These are phyloP conservation scores for Seira sanloemensis DNA, from an alignment of 2,888 invertebrate species.

Conservation along the genomic window DNA sequence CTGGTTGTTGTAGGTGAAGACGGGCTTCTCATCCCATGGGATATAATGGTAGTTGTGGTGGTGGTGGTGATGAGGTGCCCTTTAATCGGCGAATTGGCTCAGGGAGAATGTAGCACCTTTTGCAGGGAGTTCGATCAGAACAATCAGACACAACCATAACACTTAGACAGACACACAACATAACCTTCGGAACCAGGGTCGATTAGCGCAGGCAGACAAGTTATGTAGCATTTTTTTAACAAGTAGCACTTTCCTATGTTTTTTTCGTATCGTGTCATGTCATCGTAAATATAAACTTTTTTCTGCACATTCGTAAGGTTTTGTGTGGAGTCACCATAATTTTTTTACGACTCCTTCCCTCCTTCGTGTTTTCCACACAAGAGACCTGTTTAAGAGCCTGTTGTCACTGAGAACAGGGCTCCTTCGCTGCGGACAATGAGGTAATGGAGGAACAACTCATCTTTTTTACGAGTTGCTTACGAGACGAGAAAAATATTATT, in stretches of 20 bases:
- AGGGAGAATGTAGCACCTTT: no score
- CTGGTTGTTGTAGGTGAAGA: no score
- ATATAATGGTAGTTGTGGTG: no score
- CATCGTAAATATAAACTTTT: neutral
- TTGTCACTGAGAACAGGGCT: slow-evolving; percentile 7
- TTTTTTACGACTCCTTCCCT: neutral
- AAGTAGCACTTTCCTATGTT: neutral
- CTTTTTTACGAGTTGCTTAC: slow-evolving; percentile 8
- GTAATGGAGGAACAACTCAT: neutral
- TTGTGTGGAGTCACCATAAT: neutral
- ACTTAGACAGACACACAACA: neutral
- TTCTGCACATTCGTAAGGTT: neutral
- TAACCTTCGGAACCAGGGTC: slow-evolving; percentile 7
- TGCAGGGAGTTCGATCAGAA: no score
- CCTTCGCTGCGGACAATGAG: neutral
- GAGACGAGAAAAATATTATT: neutral
- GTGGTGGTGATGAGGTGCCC: no score
- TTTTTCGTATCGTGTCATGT: slow-evolving; percentile 14
- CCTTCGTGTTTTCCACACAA: neutral
- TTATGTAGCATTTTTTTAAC: neutral
- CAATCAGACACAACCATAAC: no score
- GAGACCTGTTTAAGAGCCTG: slow-evolving; percentile 3
- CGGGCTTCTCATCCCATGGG: no score
- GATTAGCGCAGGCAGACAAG: neutral
- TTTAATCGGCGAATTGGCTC: no score